Evolutionary conservation across 2,888 invertebrate genomes (phyloP), one percentile per base, ranked within the genome.

Genomic region (Catonia carolina): DNA sequence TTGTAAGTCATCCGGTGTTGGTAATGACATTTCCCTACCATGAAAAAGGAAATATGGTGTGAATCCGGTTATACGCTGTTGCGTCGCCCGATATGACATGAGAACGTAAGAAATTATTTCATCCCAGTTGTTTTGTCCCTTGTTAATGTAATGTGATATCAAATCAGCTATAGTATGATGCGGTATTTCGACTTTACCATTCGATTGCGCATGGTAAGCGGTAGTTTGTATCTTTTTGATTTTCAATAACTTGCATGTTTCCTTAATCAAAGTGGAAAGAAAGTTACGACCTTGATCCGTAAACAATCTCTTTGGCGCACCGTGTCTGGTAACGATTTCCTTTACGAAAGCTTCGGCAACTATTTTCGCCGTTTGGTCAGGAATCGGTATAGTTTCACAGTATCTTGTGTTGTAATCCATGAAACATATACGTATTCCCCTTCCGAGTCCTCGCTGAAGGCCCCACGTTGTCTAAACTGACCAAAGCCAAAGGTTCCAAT

Each of bases 131-230:
- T 55, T 56, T 60, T 66, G 64, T 10, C 67, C 55, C 23, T 55
- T 3, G n/a, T 64, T 64, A 5, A 69, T 66, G 53, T 63, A 69
- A 56, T 67, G 65, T 56, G 65, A 65, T 1, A 71, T 31, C 55
- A 68, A 68, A 14, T 68, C 67, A 6, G 61, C 63, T 27, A 71
- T 41, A 1, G 68, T 68, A 15, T 61, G 45, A 52, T 72, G 69
- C 22, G 62, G 64, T 23, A 70, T 56, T 61, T 70, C 71, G 5
- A 69, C 50, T 1, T 65, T 62, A 4, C 69, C 67, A 36, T 68
- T 69, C 5, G 61, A 62, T 63, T 68, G 64, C 1, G 68, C 68
- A 33, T 33, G 33, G 33, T 33, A 33, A 10, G 33, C 8, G 33
- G 37, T 37, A 14, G 37, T 37, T 5, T 37, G 37, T 14, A 37